Evolutionary conservation across 2,888 invertebrate species (phyloP), one percentile per base, ranked within the genome.

Genomic region (Liopterus haemorrhoidalis): DNA sequence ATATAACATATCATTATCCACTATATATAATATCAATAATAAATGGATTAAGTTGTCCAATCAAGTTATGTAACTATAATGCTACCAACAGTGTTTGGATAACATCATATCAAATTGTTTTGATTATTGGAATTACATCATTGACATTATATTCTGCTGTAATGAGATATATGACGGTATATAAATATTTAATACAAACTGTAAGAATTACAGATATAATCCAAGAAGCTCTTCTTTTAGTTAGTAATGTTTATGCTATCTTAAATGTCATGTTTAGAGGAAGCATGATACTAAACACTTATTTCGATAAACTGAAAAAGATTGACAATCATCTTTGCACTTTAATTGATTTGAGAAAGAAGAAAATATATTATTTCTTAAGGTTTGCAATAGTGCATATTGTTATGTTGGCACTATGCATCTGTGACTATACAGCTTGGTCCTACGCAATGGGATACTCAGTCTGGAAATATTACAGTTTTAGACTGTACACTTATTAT

Each of bases 151-250:
- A 8, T 8, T 38, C 19, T 4, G 27, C 20, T 20, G 25, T 25
- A n/a, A 8, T 8, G 3, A 39, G 45, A 16, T 28, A 39, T 11
- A 14, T 39, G 20, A 24, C 38, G 3, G 27, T 14, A 11, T 39
- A 39, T 15, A 22, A 8, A 2, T 25, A 25, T 25, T 33, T 45
- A 15, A 5, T 39, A 12, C 32, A 45, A 24, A 45, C 45, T 14
- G 39, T 45, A 25, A 22, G 22, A 9, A 45, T 45, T 12, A 45
- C 45, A 2, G 45, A 45, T 32, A 15, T 39, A 8, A 45, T 45
- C 9, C 38, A 45, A 25, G 9, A 22, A 12, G 14, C 9, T 14
- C 8, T 31, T 14, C 15, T 39, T 9, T 27, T 45, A 11, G 12
- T 39, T 1, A 22, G 30, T n/a, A 45, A 45, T 32, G 27, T 45